Percentiles rank a stretch among this genome's conserved stretches.
These are phyloP conservation scores for Leuctra nigra DNA, from an alignment of 2,888 invertebrate species.

Conservation along the genomic window DNA sequence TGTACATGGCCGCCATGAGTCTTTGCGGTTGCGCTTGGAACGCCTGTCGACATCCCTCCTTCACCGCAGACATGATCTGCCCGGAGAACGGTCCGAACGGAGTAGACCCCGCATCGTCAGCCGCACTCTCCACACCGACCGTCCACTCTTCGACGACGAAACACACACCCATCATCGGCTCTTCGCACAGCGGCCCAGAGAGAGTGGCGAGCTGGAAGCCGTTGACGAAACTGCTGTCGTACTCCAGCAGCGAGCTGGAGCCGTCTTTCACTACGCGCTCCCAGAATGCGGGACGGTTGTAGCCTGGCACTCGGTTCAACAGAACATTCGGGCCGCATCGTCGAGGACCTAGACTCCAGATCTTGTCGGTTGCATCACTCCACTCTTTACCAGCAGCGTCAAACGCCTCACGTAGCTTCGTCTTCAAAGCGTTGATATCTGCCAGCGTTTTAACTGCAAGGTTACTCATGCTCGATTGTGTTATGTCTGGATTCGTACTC, in stretches of 20 bases:
- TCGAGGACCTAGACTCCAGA: constrained; percentile 91
- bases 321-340: constrained; percentile 75
- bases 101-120: constrained; percentile 32
- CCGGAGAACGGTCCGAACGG: constrained; percentile 55
- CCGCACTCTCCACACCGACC: constrained; percentile 34
- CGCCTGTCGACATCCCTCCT: constrained; percentile 80
- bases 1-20: constrained; percentile 93
- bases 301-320: constrained; percentile 69
- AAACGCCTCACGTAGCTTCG: constrained; percentile 54
- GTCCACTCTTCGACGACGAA: constrained; percentile 85
- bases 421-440: constrained; percentile 45
- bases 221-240: constrained; percentile 73
- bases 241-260: constrained; percentile 34
- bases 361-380: constrained; percentile 51
- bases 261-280: constrained; percentile 28
- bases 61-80: constrained; percentile 85
- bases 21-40: constrained; percentile 86
- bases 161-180: constrained; percentile 92
- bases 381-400: constrained; percentile 49
- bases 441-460: constrained; percentile 38
- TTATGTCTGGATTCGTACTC: not conserved
- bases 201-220: constrained; percentile 81
- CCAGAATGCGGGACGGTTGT: constrained; percentile 52
- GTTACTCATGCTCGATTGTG: not conserved
- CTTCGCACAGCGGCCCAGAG: constrained; percentile 93